Conservation (phyloP, 2,113 vertebrate genomes). For the Mionectes macconnelli region DNA sequence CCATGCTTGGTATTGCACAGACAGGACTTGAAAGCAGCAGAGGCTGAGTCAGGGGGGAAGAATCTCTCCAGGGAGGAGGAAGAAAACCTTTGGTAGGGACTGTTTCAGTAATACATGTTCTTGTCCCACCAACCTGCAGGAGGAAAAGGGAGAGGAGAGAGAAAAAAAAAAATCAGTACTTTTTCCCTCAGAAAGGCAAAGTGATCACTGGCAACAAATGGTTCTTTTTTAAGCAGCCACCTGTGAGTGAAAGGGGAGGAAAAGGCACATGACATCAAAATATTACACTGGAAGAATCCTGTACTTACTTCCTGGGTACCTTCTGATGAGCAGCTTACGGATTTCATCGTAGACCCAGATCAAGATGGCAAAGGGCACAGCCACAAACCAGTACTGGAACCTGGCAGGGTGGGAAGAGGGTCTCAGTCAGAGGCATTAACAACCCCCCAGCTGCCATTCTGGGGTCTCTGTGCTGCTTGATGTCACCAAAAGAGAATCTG, state of each 20-base stretch:
- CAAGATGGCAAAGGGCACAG: constrained; percentile 70
- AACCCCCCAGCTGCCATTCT: neutral
- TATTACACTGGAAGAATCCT: too few species aligned
- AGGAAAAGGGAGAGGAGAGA: neutral
- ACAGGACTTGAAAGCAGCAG: constrained; percentile 21
- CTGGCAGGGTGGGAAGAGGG: constrained; percentile 20
- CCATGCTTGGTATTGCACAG: constrained; percentile 48
- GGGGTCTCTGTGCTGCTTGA: neutral
- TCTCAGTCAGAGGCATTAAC: neutral
- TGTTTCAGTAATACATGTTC: constrained; percentile 80
- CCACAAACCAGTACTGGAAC: constrained; percentile 80
- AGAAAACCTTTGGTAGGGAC: neutral
- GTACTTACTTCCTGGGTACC: constrained; percentile 80
- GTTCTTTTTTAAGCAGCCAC: neutral
- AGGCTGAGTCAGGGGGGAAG: neutral
- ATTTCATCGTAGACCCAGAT: constrained; percentile 82
- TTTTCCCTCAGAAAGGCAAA: neutral
- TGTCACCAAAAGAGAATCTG: neutral
- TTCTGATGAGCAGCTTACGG: constrained; percentile 79
- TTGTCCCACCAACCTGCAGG: constrained; percentile 81
- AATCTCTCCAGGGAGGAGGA: neutral
- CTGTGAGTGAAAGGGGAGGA: neutral
- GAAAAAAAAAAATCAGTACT: neutral
- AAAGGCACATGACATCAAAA: neutral
- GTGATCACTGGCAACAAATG: fast-evolving